Base-by-base conservation (phyloP, 2,113 vertebrate species). In the Trichechus manatus region DNA sequence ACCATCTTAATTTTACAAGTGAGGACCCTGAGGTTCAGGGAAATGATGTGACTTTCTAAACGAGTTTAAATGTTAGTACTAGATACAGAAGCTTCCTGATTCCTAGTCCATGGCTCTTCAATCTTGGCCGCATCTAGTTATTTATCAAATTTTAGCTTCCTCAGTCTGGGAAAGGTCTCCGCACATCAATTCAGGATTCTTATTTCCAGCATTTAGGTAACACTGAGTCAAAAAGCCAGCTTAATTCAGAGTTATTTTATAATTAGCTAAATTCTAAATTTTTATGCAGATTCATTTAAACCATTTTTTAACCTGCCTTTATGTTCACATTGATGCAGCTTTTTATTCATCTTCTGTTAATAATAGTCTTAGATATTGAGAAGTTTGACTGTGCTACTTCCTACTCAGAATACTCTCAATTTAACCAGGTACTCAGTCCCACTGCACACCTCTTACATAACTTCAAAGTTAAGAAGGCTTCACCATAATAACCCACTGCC, bases 151-250 rank as follows among this genome's bases (percentile, higher is more conserved):
- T 89, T 85, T 74, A 59, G n/a, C 29, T 70, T 86, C 53, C 13
- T 78, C 29, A 78, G 3, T 22, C 72, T 87, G 70, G 31, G 33
- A 87, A 93, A 87, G 10, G 6, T 93, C n/a, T 78, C 75, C 53
- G 22, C 10, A 83, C 13, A 83, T 77, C 61, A 82, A 63, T 56
- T 61, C 70, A 66, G 66, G 87, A 70, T 87, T 92, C 15, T 53
- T 82, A 82, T 91, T 91, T 91, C 90, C 66, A 72, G 59, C 29
- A 78, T 70, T 19, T 82, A 82, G 39, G 9, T 56, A 82, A 42
- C 42, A 72, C 25, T 33, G 9, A 87, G 15, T 87, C 59, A 87
- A 87, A 72, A 77, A n/a, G 2, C 1, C 61, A 63, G 15, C 53
- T 84, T 93, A 89, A 84, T 44, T 19, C 6, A 91, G 25, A 44